A percentile compares a stretch with the other conserved stretches of the same genome.
These are phyloP conservation scores for Ptyas mucosa DNA, from an alignment of 2,113 vertebrate species.

Conservation along the genomic window DNA sequence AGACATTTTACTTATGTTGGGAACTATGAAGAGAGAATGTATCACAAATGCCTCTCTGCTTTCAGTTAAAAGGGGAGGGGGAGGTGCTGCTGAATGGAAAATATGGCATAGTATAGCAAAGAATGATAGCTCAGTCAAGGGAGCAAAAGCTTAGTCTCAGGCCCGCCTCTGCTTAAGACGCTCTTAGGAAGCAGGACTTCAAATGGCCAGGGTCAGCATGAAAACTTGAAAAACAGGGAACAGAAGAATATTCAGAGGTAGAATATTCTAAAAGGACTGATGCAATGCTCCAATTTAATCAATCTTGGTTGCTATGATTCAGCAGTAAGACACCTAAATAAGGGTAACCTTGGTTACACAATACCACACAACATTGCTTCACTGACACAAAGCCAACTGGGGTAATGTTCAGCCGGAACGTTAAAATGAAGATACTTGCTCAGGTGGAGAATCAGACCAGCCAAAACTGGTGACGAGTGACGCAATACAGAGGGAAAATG, in stretches of 20 bases:
- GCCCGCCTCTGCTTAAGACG: neutral
- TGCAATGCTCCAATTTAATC: neutral
- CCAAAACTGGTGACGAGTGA: neutral
- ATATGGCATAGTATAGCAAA: accelerated
- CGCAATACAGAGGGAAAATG: neutral
- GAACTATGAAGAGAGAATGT: neutral
- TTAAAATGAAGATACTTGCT: constrained; percentile 47
- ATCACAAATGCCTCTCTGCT: neutral
- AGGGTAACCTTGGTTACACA: neutral
- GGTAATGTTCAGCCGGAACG: constrained; percentile 52
- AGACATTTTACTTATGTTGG: no score
- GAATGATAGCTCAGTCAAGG: neutral
- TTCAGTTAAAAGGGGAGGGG: neutral
- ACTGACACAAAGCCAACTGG: constrained; percentile 62
- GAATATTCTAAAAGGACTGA: neutral
- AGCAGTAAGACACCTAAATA: neutral
- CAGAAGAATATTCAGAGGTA: neutral
- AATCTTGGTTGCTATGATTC: neutral
- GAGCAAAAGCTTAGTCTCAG: neutral
- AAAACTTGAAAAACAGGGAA: neutral
- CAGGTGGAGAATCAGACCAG: constrained; percentile 42
- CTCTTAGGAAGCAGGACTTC: neutral
- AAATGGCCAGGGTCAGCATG: neutral
- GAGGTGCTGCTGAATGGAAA: neutral
- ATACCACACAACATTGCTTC: constrained; percentile 13